Evolutionary conservation across 2,888 invertebrate genomes (phyloP).

Genomic region (Celastrina argiolus): DNA sequence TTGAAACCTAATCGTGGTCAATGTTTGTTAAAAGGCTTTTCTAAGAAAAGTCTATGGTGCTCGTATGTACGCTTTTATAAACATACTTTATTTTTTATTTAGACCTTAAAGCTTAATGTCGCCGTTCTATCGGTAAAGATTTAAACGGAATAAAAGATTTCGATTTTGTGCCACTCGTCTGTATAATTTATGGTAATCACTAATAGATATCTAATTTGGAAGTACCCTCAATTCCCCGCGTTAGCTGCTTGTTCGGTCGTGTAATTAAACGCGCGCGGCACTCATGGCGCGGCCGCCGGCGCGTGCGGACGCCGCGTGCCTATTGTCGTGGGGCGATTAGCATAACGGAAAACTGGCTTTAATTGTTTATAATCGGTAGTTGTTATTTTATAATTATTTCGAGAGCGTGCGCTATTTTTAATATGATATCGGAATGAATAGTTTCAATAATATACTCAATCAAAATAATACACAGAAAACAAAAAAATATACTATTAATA

Average conservation of each 20-base stretch:
- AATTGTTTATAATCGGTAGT: slow-evolving; percentile 20
- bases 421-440: neutral
- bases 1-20: no score
- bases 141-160: slow-evolving; percentile 4
- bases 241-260: slow-evolving; percentile 75
- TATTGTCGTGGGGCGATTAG: slow-evolving; percentile 33
- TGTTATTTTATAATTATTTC: slow-evolving; percentile 22
- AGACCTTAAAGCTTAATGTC: no score
- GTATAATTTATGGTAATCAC: slow-evolving; percentile 17
- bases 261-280: slow-evolving; percentile 73
- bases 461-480: no score
- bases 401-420: neutral
- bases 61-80: no score
- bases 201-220: slow-evolving; percentile 33
- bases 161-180: slow-evolving; percentile 36
- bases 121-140: neutral
- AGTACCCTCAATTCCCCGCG: slow-evolving; percentile 52
- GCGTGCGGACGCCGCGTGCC: slow-evolving; percentile 49
- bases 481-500: no score
- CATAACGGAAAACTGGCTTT: slow-evolving; percentile 32
- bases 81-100: no score
- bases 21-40: no score
- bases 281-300: slow-evolving; percentile 41
- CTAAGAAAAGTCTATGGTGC: no score
- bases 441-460: neutral